Evolutionary conservation across 2,113 vertebrate species (phyloP).

Genomic region (Microcebus murinus): DNA sequence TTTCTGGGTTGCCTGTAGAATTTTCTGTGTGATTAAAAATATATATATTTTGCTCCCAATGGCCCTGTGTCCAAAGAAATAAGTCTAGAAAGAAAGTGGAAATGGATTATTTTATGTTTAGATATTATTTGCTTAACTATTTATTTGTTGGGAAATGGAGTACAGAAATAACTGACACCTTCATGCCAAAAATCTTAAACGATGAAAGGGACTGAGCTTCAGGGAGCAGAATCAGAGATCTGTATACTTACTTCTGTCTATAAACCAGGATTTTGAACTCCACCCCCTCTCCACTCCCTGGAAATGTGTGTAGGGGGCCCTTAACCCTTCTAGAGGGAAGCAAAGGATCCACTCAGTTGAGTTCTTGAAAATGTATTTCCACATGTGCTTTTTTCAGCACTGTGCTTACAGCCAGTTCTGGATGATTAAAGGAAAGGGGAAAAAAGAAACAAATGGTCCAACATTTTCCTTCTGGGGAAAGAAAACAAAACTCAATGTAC

Average conservation of each 20-base stretch:
- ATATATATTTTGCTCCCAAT: conserved; percentile 18
- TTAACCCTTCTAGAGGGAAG: conserved; percentile 69
- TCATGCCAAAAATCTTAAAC: conserved; percentile 80
- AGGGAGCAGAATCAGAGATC: conserved; percentile 53
- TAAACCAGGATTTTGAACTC: conserved; percentile 72
- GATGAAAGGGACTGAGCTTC: conserved; percentile 48
- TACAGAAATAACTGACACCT: conserved; percentile 75
- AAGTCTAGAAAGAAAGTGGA: conserved; percentile 81
- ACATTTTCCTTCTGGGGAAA: conserved; percentile 68
- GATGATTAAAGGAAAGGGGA: conserved; percentile 72
- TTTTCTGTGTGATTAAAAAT: conserved; percentile 77
- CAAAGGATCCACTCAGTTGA: conserved; percentile 60
- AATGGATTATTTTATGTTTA: conserved; percentile 88
- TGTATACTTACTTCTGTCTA: conserved; percentile 70
- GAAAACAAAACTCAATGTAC: conserved; percentile 66
- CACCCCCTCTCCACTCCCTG: conserved; percentile 37
- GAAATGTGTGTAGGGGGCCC: conserved; percentile 59
- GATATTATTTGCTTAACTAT: conserved; percentile 85
- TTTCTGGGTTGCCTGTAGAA: conserved; percentile 72
- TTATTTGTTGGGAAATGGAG: conserved; percentile 84
- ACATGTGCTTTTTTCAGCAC: conserved; percentile 73
- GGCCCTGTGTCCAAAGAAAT: conserved; percentile 80
- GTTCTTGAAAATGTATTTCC: conserved; percentile 79
- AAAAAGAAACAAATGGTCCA: conserved; percentile 75
- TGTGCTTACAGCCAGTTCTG: conserved; percentile 79